These are phyloP conservation scores for Lytechinus pictus DNA, from an alignment of 35 echinoderm and acorn worm species.

Conservation along the genomic window DNA sequence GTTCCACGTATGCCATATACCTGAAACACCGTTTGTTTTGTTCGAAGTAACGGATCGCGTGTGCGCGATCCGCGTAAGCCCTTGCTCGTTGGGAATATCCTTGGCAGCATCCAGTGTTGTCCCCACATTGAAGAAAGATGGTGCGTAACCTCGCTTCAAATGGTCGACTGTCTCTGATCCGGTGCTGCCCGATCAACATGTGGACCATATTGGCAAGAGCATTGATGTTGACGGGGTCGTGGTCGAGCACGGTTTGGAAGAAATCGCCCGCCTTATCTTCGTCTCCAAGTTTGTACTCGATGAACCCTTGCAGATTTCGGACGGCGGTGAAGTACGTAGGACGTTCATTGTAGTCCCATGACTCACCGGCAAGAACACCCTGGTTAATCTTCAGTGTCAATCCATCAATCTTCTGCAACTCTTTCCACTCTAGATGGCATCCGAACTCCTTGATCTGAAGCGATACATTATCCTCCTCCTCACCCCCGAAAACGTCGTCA, in stretches of 20 bases:
- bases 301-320: constrained; percentile 70
- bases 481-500: neutral
- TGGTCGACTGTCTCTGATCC: neutral
- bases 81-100: constrained; percentile 61
- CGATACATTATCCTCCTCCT: constrained; percentile 35
- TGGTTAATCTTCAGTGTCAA: constrained; percentile 28
- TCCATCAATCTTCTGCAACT: constrained; percentile 58
- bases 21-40: constrained; percentile 76
- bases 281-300: constrained; percentile 63
- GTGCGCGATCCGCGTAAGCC: constrained; percentile 69
- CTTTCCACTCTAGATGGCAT: constrained; percentile 76
- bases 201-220: constrained; percentile 64
- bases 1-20: constrained; percentile 80
- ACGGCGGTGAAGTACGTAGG: constrained; percentile 65
- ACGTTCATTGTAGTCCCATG: constrained; percentile 54
- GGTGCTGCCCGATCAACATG: neutral
- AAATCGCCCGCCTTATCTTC: constrained; percentile 48
- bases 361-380: constrained; percentile 38
- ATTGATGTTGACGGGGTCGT: constrained; percentile 71
- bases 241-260: constrained; percentile 60
- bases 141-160: constrained; percentile 33
- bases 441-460: constrained; percentile 60
- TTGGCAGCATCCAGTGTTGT: neutral
- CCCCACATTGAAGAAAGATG: constrained; percentile 10
- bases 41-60: constrained; percentile 82